Base-by-base conservation (phyloP, 1,140 invertebrate genomes). In the Lithobius niger region DNA sequence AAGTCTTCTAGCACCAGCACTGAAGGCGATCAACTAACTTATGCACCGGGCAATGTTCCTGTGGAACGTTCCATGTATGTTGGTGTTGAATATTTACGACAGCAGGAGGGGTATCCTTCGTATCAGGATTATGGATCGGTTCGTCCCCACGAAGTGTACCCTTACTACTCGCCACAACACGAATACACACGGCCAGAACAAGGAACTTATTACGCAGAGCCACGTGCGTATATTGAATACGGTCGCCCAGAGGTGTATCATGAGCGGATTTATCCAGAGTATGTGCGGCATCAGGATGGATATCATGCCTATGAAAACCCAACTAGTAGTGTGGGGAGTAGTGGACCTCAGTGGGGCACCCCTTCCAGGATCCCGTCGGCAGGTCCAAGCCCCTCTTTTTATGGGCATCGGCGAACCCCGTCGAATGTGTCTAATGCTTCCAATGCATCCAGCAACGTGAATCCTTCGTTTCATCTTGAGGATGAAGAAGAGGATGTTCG, bases 381-480 rank as follows among this genome's bases (percentile, higher is more conserved):
- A 81, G 80, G 59, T 79, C 81, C 64, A 81, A 79, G 66, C 77
- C 75, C 16, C 15, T 25, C 27, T 42, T 27, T 55, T 24, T 64
- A 65, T 49, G 63, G 65, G 51, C 82, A 84, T 65, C 73, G 78
- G 56, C 72, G 81, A 53, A 84, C 82, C 2, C 77, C 81, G 2
- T 83, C 82, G 2, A 84, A 84, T 65, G 78, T 82, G 10, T 83
- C 81, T n/a, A 82, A 77, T 61, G 75, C 77, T 21, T 71, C 71
- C 55, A 76, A 74, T 13, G 74, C 77, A 10, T 79, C 75, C 36
- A 71, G 70, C 51, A 74, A 73, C 43, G 66, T 79, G 3, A 79
- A 77, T 68, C 79, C 78, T 6, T 78, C 73, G 16, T 82, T 80
- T 66, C 73, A 76, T 18, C 67, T 82, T 54, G 82, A 85, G 56